phyloP scores from a whole-genome alignment of 2,113 vertebrate species.

The Phodopus roborovskii region DNA sequence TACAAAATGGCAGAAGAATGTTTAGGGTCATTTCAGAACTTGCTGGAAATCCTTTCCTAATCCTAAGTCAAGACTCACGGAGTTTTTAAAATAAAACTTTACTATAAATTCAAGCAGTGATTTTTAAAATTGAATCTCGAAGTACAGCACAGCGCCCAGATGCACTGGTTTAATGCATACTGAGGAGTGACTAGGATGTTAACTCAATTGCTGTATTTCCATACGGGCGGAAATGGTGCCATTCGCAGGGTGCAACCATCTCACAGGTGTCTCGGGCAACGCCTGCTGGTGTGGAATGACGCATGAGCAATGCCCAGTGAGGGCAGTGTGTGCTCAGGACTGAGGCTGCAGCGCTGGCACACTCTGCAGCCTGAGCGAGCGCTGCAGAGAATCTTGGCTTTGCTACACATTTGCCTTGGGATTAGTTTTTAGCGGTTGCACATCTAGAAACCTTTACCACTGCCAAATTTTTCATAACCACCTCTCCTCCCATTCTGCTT shows the following conservation, averaged over 20 bases:
- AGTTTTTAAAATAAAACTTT: not conserved
- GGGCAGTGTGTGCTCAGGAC: not conserved
- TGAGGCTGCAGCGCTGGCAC: not conserved
- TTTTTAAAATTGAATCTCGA: not conserved
- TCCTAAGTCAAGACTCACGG: not conserved
- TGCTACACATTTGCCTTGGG: not conserved
- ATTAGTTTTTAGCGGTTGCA: not conserved
- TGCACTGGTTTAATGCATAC: not conserved
- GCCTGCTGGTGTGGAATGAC: rapidly evolving
- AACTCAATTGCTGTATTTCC: not conserved
- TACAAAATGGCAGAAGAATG: not conserved
- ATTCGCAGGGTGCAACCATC: rapidly evolving
- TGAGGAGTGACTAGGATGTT: not conserved
- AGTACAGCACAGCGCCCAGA: not conserved
- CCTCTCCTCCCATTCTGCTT: no score
- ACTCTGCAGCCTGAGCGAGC: not conserved
- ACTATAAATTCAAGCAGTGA: not conserved
- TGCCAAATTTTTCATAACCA: not conserved
- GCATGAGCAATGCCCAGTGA: not conserved
- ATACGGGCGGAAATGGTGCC: not conserved
- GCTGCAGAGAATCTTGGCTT: no score
- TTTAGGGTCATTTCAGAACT: not conserved
- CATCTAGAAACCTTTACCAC: not conserved
- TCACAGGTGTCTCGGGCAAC: not conserved
- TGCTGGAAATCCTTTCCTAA: not conserved